Conservation (phyloP, 64 coral and sea anemone species). For the Dendronephthya gigantea region DNA sequence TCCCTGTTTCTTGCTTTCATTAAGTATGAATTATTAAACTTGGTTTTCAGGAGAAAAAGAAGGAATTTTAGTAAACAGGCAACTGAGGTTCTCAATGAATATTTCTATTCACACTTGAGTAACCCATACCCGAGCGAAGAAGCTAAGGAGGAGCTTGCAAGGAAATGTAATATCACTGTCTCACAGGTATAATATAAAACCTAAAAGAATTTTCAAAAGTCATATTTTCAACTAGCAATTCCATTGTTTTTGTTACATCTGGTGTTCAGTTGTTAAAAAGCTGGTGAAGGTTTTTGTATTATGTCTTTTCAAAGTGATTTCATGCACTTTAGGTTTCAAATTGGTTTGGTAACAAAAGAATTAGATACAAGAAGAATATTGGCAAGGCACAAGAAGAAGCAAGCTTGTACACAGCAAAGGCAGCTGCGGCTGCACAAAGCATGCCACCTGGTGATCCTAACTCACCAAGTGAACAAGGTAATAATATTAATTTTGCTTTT, state of each 20-base stretch:
- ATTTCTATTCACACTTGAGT: slow-evolving; percentile 98
- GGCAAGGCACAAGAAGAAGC: slow-evolving; percentile 97
- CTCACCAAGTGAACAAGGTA: slow-evolving; percentile 21
- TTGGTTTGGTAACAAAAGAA: slow-evolving; percentile 99
- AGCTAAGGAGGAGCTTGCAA: slow-evolving; percentile 89
- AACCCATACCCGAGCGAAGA: slow-evolving; percentile 98
- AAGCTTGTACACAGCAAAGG: slow-evolving; percentile 94
- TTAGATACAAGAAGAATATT: slow-evolving; percentile 98
- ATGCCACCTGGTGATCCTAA: not conserved
- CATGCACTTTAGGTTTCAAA: slow-evolving; percentile 62
- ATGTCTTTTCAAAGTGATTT: not conserved
- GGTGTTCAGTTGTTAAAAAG: not conserved
- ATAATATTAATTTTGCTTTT: not conserved
- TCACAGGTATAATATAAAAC: slow-evolving; percentile 54
- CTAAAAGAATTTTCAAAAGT: no score
- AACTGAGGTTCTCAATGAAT: slow-evolving; percentile 96
- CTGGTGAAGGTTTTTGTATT: not conserved
- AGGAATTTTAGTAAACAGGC: slow-evolving; percentile 97
- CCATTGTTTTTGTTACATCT: no score
- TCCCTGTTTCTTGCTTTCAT: no score
- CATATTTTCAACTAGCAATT: no score
- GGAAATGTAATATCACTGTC: slow-evolving; percentile 97
- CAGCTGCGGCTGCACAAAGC: slow-evolving; percentile 39
- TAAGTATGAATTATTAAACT: no score
- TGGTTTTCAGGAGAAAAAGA: slow-evolving; percentile 68